Evolutionary conservation across 2,888 invertebrate genomes (phyloP).

Genomic region (Drosophila differens): DNA sequence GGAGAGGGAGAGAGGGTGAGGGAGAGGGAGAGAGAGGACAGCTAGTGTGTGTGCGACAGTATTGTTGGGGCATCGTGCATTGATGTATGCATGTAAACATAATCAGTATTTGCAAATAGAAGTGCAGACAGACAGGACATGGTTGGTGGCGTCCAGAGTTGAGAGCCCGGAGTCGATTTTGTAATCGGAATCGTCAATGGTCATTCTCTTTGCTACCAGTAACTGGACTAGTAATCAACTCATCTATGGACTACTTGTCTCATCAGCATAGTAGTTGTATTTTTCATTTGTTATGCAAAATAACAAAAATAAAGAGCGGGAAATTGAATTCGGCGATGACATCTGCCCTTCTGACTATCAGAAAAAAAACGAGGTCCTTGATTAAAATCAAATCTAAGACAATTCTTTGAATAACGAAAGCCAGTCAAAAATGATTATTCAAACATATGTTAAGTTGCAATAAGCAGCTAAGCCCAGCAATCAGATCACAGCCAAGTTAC

Average conservation of each 20-base stretch:
- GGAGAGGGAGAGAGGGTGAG: neutral
- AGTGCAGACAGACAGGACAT: constrained; percentile 45
- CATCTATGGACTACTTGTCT: constrained; percentile 13
- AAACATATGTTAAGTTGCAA: constrained; percentile 14
- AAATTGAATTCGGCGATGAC: constrained; percentile 29
- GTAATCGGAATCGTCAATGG: constrained; percentile 58
- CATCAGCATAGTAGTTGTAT: constrained; percentile 30
- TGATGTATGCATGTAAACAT: constrained; percentile 83
- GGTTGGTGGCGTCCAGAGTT: neutral
- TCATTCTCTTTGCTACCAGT: constrained; percentile 14
- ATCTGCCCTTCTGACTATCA: constrained; percentile 26
- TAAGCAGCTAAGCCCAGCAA: constrained; percentile 17
- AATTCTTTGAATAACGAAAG: neutral
- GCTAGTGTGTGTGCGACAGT: constrained; percentile 17
- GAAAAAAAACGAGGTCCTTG: constrained; percentile 4
- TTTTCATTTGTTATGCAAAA: constrained; percentile 44
- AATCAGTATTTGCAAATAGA: constrained; percentile 83
- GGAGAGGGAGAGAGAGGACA: too few relatives aligned
- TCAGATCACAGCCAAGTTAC: constrained; percentile 17
- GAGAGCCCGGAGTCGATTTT: constrained; percentile 26
- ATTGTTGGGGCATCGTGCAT: constrained; percentile 75
- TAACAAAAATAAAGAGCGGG: neutral
- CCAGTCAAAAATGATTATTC: constrained; percentile 3
- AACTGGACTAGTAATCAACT: constrained; percentile 14
- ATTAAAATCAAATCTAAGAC: neutral